phyloP scores from a whole-genome alignment of 2,113 vertebrate species.

The Pontoporia blainvillei region DNA sequence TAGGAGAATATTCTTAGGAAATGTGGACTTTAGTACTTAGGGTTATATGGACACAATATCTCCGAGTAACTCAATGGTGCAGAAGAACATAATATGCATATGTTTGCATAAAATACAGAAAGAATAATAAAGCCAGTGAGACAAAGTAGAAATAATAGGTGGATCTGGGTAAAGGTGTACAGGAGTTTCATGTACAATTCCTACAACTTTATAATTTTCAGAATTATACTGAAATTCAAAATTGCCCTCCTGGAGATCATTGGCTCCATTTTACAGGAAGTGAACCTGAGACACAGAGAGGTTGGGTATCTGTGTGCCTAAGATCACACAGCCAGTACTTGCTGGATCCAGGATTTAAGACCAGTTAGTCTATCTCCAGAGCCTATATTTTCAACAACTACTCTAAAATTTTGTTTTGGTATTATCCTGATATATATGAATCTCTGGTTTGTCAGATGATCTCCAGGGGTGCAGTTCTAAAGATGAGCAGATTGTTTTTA shows the following conservation, averaged over 20 bases:
- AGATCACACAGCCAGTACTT: neutral
- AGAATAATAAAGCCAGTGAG: neutral
- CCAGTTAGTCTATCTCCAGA: neutral
- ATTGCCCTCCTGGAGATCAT: no score
- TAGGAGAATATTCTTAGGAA: neutral
- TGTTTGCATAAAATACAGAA: neutral
- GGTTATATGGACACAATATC: neutral
- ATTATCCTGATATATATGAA: neutral
- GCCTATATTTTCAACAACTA: neutral
- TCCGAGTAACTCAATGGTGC: neutral
- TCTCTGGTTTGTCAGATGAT: neutral
- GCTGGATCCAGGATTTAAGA: neutral
- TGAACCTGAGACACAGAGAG: neutral
- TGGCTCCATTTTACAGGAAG: neutral
- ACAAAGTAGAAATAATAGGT: neutral
- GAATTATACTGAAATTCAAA: neutral
- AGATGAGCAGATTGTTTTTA: neutral
- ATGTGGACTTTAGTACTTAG: neutral
- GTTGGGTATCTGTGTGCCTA: neutral
- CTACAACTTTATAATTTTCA: neutral
- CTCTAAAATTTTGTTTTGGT: neutral
- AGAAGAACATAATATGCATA: neutral
- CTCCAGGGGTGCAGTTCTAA: neutral
- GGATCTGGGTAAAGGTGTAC: neutral
- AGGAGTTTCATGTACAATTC: neutral